Conservation (phyloP, 2,113 vertebrate species). For the Rhineura floridana region DNA sequence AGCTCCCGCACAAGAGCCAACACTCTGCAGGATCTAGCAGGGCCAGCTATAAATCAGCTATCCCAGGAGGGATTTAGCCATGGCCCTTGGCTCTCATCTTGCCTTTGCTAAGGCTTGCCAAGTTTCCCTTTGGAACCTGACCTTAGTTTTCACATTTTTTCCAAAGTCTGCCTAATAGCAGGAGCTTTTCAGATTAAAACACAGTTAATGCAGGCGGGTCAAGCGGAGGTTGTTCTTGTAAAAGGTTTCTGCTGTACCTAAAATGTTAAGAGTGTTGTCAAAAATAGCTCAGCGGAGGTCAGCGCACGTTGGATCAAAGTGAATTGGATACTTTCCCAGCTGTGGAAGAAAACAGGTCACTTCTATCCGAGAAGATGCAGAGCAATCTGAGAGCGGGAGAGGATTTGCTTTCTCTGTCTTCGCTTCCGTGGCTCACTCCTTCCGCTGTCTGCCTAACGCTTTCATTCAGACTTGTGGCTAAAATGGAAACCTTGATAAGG, state of each 20-base stretch:
- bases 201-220: neutral
- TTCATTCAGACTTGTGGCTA: neutral
- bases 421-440: neutral
- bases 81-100: neutral
- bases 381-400: neutral
- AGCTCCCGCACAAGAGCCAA: neutral
- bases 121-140: rapidly evolving
- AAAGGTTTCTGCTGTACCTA: neutral
- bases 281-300: neutral
- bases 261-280: neutral
- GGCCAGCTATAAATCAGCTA: neutral
- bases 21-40: neutral
- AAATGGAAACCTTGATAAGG: neutral
- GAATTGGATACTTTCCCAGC: neutral
- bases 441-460: neutral
- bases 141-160: rapidly evolving
- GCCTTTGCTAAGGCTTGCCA: too few relatives aligned
- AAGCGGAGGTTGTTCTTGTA: neutral
- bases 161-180: neutral
- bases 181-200: too few relatives aligned
- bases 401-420: neutral
- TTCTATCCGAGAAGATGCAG: too few relatives aligned
- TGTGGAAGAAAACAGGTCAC: neutral
- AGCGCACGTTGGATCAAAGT: neutral
- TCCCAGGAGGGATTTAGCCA: too few relatives aligned